These are phyloP conservation scores for Orientallactaga sibirica DNA, from an alignment of 2,797 vertebrate species.

Conservation along the genomic window DNA sequence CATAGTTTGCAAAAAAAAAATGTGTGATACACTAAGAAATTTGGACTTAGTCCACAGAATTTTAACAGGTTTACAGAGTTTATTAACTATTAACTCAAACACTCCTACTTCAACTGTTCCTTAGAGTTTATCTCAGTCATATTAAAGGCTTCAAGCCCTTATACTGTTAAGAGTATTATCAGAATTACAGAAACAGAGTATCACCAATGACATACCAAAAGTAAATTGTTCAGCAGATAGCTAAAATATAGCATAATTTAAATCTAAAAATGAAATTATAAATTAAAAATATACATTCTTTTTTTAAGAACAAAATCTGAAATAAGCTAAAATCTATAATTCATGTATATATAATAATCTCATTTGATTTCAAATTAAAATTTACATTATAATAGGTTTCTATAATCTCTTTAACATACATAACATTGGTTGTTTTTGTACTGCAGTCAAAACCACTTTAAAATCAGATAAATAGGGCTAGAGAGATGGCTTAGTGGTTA, in stretches of 20 bases:
- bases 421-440: not conserved
- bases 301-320: slow-evolving; percentile 15
- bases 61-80: not conserved
- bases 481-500: too few relatives aligned
- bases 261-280: not conserved
- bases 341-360: not conserved
- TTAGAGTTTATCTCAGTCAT: not conserved
- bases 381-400: not conserved
- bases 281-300: not conserved
- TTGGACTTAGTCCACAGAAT: not conserved
- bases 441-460: not conserved
- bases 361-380: not conserved
- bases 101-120: not conserved
- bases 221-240: not conserved
- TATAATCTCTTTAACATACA: not conserved
- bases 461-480: not conserved
- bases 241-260: not conserved
- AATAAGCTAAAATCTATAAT: not conserved
- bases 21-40: not conserved
- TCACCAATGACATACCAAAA: not conserved
- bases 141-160: not conserved
- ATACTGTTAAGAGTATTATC: not conserved
- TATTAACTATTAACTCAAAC: not conserved
- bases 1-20: not conserved
- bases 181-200: not conserved